A percentile compares a stretch with the other conserved stretches of the same genome.
These are phyloP conservation scores for Xestia rhomboidea DNA, from an alignment of 2,888 invertebrate species.

Conservation along the genomic window DNA sequence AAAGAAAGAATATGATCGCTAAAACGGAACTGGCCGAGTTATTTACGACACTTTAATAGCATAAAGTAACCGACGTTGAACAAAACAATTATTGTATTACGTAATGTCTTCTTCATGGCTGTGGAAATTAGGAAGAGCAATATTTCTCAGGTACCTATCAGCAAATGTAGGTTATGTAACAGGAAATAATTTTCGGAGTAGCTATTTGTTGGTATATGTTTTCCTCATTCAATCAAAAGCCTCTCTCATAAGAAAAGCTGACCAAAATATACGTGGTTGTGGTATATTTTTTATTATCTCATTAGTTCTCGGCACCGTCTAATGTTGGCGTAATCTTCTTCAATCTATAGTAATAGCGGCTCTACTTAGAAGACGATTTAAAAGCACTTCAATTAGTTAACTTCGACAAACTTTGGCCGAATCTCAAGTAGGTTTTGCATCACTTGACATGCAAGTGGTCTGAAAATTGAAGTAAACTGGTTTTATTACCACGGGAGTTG, in stretches of 20 bases:
- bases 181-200: conserved; percentile 42
- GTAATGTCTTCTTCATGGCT: conserved; percentile 43
- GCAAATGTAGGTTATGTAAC: conserved; percentile 40
- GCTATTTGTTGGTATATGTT: conserved; percentile 53
- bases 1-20: not conserved
- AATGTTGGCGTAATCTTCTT: conserved; percentile 52
- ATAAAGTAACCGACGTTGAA: conserved; percentile 29
- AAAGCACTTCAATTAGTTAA: conserved; percentile 71
- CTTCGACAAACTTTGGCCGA: conserved; percentile 63
- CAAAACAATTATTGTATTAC: conserved; percentile 29
- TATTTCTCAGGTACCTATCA: conserved; percentile 52
- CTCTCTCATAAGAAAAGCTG: conserved; percentile 35
- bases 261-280: conserved; percentile 10
- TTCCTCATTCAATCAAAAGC: conserved; percentile 57
- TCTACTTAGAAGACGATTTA: conserved; percentile 64
- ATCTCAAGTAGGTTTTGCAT: conserved; percentile 51
- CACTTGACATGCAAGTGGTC: conserved; percentile 2
- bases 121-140: conserved; percentile 44
- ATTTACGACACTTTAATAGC: conserved; percentile 24
- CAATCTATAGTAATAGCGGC: conserved; percentile 48
- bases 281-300: conserved; percentile 41
- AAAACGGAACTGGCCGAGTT: conserved; percentile 19
- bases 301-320: conserved; percentile 35
- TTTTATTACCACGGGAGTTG: not conserved
- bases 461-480: not conserved